These are phyloP conservation scores for Drosophila ironensis DNA, from an alignment of 1,140 invertebrate genomes.

Conservation along the genomic window DNA sequence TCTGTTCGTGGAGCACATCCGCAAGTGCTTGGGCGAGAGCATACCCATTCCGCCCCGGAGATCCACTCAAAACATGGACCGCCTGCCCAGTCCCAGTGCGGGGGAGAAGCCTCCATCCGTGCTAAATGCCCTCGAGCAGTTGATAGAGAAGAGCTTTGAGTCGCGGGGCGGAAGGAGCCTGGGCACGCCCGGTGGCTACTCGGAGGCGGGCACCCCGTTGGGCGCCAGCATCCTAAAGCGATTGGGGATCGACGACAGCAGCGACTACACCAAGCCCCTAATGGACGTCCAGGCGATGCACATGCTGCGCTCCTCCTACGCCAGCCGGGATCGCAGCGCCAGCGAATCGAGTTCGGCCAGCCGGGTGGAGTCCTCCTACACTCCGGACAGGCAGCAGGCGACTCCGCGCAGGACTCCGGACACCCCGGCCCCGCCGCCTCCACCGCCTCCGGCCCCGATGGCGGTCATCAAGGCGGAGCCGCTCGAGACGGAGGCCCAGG, in stretches of 20 bases:
- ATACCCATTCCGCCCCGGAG: constrained; percentile 83
- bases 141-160: constrained; percentile 98
- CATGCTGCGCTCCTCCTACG: constrained; percentile 87
- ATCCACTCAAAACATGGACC: constrained; percentile 60
- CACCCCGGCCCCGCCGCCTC: constrained; percentile 27
- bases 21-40: constrained; percentile 89
- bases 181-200: constrained; percentile 43
- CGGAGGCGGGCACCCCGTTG: constrained; percentile 86
- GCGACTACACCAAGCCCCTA: constrained; percentile 94
- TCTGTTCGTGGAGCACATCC: constrained; percentile 96
- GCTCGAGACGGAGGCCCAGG: constrained; percentile 26
- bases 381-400: constrained; percentile 86
- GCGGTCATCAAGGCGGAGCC: constrained; percentile 71
- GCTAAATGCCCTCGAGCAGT: constrained; percentile 96
- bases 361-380: constrained; percentile 87
- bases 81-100: constrained; percentile 83
- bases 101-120: constrained; percentile 88
- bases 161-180: constrained; percentile 85
- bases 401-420: constrained; percentile 90
- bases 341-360: constrained; percentile 93
- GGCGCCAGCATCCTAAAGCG: constrained; percentile 95
- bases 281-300: constrained; percentile 94
- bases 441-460: constrained; percentile 23
- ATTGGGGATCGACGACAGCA: constrained; percentile 96
- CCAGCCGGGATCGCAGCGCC: constrained; percentile 88